These are phyloP conservation scores for Mylabris phalerata DNA, from an alignment of 1,140 invertebrate species.

Conservation along the genomic window DNA sequence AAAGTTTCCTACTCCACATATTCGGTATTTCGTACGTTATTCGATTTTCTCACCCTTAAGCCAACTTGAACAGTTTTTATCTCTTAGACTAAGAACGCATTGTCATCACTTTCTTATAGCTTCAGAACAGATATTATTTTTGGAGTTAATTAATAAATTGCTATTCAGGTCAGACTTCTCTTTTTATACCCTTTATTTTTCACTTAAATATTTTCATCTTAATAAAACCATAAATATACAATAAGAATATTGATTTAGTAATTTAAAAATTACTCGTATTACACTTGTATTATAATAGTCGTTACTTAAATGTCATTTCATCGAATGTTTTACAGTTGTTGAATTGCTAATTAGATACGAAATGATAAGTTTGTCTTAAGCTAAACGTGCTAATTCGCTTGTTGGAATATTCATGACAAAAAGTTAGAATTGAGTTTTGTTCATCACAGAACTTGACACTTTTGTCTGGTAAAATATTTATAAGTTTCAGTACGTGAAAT, in stretches of 20 bases:
- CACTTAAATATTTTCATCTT: no score
- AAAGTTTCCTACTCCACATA: constrained; percentile 18
- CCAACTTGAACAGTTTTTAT: constrained; percentile 19
- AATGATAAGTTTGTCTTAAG: constrained; percentile 12
- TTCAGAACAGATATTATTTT: constrained; percentile 19
- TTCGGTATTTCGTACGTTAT: constrained; percentile 17
- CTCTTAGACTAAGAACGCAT: constrained; percentile 11
- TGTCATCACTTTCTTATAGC: constrained; percentile 22
- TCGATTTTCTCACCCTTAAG: constrained; percentile 20
- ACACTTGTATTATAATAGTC: no score
- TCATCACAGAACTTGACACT: constrained; percentile 14
- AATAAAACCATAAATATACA: no score
- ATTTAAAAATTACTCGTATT: no score
- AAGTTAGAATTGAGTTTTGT: constrained; percentile 17
- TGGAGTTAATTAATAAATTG: constrained; percentile 21
- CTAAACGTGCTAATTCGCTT: background rate
- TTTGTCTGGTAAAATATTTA: constrained; percentile 16
- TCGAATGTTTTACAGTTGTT: constrained; percentile 2
- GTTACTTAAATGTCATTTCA: no score
- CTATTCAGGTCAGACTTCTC: constrained; percentile 17
- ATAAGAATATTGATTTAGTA: no score
- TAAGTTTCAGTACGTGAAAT: constrained; percentile 16
- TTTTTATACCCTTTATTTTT: background rate
- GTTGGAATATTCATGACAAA: constrained; percentile 12
- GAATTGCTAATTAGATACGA: constrained; percentile 8